These are phyloP conservation scores for Limonius californicus DNA, from an alignment of 1,140 invertebrate genomes.

Conservation along the genomic window DNA sequence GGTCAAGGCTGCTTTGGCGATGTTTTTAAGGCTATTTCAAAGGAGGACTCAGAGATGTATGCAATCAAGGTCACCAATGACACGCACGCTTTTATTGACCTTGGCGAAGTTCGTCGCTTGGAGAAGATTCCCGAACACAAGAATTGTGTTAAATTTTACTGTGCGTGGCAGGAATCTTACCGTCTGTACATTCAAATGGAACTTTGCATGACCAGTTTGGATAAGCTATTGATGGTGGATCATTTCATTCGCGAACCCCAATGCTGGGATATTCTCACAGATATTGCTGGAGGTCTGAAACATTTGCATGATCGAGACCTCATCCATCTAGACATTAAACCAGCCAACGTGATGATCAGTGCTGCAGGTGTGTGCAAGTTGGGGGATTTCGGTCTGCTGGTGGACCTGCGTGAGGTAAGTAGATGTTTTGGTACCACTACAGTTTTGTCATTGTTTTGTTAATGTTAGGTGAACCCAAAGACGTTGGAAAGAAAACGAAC, in stretches of 20 bases:
- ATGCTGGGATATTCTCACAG: conserved; percentile 46
- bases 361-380: conserved; percentile 63
- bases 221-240: conserved; percentile 47
- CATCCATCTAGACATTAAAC: conserved; percentile 74
- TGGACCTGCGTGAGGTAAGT: conserved; percentile 58
- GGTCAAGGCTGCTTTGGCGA: conserved; percentile 74
- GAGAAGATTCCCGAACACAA: conserved; percentile 63
- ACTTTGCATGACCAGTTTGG: conserved; percentile 56
- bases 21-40: conserved; percentile 63
- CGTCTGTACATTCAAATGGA: conserved; percentile 72
- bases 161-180: conserved; percentile 72
- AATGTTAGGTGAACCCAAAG: background rate
- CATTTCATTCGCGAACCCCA: conserved; percentile 48
- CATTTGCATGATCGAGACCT: conserved; percentile 64
- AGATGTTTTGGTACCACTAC: background rate
- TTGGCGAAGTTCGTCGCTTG: conserved; percentile 69
- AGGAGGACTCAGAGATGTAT: conserved; percentile 63
- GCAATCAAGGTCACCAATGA: conserved; percentile 60
- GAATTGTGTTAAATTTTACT: conserved; percentile 64
- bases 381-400: conserved; percentile 71
- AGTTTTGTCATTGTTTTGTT: background rate
- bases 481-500: background rate
- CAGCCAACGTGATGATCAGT: conserved; percentile 68
- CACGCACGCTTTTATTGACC: conserved; percentile 38
- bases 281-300: conserved; percentile 55